These are phyloP conservation scores for Anneissia japonica DNA, from an alignment of 35 echinoderm and acorn worm genomes.

Conservation along the genomic window DNA sequence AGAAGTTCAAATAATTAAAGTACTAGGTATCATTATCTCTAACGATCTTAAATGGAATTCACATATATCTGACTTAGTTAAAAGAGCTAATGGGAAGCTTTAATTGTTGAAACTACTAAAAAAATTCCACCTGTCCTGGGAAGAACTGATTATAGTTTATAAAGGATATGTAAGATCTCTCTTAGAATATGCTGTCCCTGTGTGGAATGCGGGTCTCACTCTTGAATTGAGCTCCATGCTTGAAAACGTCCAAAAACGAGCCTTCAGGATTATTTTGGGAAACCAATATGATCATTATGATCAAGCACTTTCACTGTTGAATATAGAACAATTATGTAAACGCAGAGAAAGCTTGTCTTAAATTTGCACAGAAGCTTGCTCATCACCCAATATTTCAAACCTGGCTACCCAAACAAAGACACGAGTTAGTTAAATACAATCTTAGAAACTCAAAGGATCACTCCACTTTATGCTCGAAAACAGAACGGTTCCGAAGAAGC, in stretches of 20 bases:
- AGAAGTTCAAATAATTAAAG: not conserved
- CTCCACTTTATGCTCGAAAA: no score
- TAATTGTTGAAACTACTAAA: constrained; percentile 17
- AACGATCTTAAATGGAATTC: constrained; percentile 12
- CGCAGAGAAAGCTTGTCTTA: no score
- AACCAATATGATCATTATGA: not conserved
- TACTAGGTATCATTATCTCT: not conserved
- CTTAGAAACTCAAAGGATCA: no score
- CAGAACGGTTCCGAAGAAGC: no score
- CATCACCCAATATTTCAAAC: no score
- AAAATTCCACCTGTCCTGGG: not conserved
- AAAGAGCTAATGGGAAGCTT: constrained; percentile 16
- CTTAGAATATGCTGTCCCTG: constrained; percentile 13
- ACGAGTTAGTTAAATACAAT: no score
- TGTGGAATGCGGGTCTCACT: not conserved
- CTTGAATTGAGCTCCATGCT: not conserved
- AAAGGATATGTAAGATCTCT: constrained; percentile 22
- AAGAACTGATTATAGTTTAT: not conserved
- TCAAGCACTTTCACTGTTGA: not conserved
- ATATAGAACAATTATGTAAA: no score
- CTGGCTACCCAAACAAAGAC: no score
- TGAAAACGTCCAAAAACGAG: constrained; percentile 27
- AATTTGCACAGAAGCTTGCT: no score
- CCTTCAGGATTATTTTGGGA: constrained; percentile 2
- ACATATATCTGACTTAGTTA: not conserved